Evolutionary conservation across 1,140 invertebrate species (phyloP).

Genomic region (Rhagoletis pomonella): DNA sequence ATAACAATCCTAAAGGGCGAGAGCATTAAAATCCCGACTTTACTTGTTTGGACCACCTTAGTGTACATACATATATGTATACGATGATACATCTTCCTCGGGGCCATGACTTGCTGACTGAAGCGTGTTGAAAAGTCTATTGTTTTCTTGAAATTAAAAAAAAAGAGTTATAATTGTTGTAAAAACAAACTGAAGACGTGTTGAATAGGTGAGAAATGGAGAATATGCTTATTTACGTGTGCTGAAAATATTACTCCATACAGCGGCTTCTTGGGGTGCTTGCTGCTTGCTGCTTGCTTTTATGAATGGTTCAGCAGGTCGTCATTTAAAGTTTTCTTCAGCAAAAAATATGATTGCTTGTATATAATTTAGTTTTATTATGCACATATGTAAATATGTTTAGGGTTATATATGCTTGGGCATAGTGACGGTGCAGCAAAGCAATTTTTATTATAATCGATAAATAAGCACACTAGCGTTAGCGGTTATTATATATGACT

Average conservation of each 20-base stretch:
- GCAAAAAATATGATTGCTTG: neutral
- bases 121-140: conserved; percentile 40
- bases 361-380: neutral
- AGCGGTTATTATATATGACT: too few species aligned
- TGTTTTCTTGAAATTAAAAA: neutral
- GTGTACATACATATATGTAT: neutral
- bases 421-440: conserved; percentile 4
- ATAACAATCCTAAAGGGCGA: too few species aligned
- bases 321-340: neutral
- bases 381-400: neutral
- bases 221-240: too few species aligned
- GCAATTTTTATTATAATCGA: conserved; percentile 32
- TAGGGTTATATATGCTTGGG: neutral
- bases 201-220: conserved; percentile 16
- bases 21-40: too few species aligned
- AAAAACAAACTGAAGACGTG: conserved; percentile 19
- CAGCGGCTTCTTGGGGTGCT: too few species aligned
- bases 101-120: conserved; percentile 6
- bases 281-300: neutral
- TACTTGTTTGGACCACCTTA: too few species aligned
- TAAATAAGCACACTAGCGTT: neutral
- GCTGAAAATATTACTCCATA: too few species aligned
- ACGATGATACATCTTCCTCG: neutral
- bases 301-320: conserved; percentile 22
- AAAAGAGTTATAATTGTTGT: conserved; percentile 11